Base-by-base conservation (phyloP, 2,888 invertebrate genomes). In the Epinotia nisella region DNA sequence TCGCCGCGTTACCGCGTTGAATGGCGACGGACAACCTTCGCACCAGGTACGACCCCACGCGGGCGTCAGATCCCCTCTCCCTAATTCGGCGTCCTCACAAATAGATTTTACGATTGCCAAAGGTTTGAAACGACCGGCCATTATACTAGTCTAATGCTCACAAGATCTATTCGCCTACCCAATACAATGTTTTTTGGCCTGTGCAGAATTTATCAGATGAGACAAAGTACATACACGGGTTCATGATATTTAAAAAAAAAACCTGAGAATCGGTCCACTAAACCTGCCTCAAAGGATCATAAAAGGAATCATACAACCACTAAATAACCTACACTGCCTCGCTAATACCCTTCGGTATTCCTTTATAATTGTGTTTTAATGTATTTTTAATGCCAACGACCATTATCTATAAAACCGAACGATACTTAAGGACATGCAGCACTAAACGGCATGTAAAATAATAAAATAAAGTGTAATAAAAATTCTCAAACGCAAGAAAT, bases 281-380 rank as follows among this genome's bases (percentile, higher is more conserved):
- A 53, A 58, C 24, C 13, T 13, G 53, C 21, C 39, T n/a, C 21
- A 21, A 56, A 56, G 66, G 55, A 49, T 58, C 7, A 67, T 29
- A 67, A 67, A 58, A 58, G 49, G 5, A 21, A 24, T 5, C 29
- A 35, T 29, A 56, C 55, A 66, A 35, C 53, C 41, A 58, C 45
- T 29, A 45, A 67, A 65, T 53, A 24, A 24, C 45, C 41, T 56
- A 58, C 29, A 45, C 29, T 29, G 56, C 29, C 39, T 67, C 58
- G 56, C 21, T 56, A 45, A 45, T 60, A 56, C 3, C 15, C 39
- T 24, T 66, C 24, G 41, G 67, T 59, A 59, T 59, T 51, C 51
- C 56, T n/a, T 58, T 13, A 56, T 68, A 72, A 72, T 72, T 56
- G 39, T 49, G 24, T 56, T 68, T 72, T 72, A 61, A 72, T 68